phyloP scores from a whole-genome alignment of 1,140 invertebrate species.

The Apis cerana region DNA sequence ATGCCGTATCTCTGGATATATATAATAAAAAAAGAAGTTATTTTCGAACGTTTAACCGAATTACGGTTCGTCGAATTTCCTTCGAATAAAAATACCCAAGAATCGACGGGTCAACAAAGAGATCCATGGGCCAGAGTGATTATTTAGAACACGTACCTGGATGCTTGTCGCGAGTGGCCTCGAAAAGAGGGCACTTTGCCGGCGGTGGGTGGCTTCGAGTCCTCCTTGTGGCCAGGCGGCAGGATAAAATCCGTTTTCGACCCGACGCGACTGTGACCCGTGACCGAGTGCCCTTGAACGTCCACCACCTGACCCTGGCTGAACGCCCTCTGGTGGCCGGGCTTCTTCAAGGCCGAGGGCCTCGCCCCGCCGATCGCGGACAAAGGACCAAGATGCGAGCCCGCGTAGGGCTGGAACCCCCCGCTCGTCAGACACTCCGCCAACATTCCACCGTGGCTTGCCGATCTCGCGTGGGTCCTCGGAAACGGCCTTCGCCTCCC shows the following conservation, averaged over 20 bases:
- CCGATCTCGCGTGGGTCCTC: constrained; percentile 87
- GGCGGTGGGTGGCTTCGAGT: constrained; percentile 79
- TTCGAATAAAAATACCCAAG: not conserved
- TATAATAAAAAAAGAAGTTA: not conserved
- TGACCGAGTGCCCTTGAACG: constrained; percentile 77
- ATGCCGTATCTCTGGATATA: no score
- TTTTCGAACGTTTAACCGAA: not conserved
- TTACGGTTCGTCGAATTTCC: not conserved
- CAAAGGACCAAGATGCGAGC: constrained; percentile 48
- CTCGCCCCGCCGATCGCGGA: constrained; percentile 66
- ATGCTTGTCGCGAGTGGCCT: constrained; percentile 84
- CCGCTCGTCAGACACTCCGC: constrained; percentile 78
- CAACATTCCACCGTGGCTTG: constrained; percentile 89
- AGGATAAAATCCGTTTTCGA: constrained; percentile 94
- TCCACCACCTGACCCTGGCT: constrained; percentile 92
- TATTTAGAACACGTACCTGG: no score
- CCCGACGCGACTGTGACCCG: constrained; percentile 89
- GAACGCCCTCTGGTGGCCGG: constrained; percentile 91
- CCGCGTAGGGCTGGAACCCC: constrained; percentile 59
- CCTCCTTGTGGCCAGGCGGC: constrained; percentile 87
- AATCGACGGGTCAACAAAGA: no score
- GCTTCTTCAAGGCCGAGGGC: constrained; percentile 86
- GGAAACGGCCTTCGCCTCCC: constrained; percentile 56
- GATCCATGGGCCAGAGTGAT: no score
- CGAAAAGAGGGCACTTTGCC: constrained; percentile 77